phyloP scores from a whole-genome alignment of 2,888 invertebrate species.

The Oscheius sp. region DNA sequence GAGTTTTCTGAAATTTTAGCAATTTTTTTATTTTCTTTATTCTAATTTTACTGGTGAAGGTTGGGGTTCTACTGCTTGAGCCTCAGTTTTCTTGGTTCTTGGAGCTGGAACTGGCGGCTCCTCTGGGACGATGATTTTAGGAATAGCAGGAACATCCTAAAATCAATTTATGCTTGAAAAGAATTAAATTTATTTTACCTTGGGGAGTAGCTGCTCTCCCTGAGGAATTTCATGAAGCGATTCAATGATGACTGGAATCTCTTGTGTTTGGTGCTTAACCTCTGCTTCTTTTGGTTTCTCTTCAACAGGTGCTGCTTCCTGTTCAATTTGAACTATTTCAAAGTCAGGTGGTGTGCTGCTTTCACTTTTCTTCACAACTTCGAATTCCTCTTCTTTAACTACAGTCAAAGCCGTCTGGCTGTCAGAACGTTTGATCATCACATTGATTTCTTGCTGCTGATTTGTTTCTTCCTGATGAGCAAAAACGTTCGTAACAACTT shows the following conservation, averaged over 20 bases:
- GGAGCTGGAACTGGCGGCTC: slow-evolving; percentile 10
- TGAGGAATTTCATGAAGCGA: not conserved
- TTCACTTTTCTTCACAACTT: slow-evolving; percentile 16
- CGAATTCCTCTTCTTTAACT: slow-evolving; percentile 12
- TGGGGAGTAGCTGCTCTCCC: not conserved
- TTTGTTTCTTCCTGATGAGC: slow-evolving; percentile 18
- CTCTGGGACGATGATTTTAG: slow-evolving; percentile 14
- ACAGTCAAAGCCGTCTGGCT: slow-evolving; percentile 7
- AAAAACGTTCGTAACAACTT: slow-evolving; percentile 30
- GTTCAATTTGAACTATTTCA: slow-evolving; percentile 4
- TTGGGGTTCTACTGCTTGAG: slow-evolving; percentile 13
- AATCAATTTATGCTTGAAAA: slow-evolving; percentile 3
- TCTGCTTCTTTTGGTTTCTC: not conserved
- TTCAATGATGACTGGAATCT: not conserved
- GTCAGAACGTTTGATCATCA: slow-evolving; percentile 20
- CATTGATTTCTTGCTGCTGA: slow-evolving; percentile 20
- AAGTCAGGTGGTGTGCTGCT: slow-evolving; percentile 24
- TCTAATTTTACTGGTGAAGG: not conserved
- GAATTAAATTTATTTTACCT: not conserved
- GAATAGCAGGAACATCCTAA: too few relatives aligned
- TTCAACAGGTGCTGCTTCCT: not conserved
- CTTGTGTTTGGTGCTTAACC: not conserved
- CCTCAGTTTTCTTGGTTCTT: slow-evolving; percentile 2
- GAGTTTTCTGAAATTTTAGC: not conserved
- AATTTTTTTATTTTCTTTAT: not conserved